Percentiles rank a stretch among this genome's conserved stretches.
These are phyloP conservation scores for Gadopsis bispinosus DNA, from an alignment of 2,797 vertebrate genomes.

Conservation along the genomic window DNA sequence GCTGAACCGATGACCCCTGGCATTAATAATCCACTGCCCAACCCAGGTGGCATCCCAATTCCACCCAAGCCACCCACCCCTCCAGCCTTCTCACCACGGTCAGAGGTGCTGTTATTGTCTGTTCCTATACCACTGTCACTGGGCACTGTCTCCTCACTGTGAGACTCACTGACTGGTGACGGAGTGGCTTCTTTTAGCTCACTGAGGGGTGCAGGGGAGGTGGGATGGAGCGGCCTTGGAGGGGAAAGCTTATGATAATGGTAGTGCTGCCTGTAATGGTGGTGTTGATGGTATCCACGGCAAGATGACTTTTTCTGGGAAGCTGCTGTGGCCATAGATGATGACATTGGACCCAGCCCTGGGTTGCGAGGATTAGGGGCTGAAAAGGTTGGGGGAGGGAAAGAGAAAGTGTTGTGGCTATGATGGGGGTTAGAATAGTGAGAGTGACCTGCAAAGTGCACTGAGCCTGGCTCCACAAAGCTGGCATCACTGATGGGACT, in stretches of 20 bases:
- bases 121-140: slow-evolving; percentile 98
- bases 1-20: slow-evolving; percentile 83
- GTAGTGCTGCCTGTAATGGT: slow-evolving; percentile 86
- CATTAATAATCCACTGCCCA: slow-evolving; percentile 84
- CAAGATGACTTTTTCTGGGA: slow-evolving; percentile 94
- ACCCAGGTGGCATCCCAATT: slow-evolving; percentile 77
- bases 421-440: slow-evolving; percentile 86
- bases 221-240: slow-evolving; percentile 92
- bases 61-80: slow-evolving; percentile 77
- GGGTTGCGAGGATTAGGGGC: slow-evolving; percentile 83
- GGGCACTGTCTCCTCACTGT: slow-evolving; percentile 96
- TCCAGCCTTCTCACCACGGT: slow-evolving; percentile 93
- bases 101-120: slow-evolving; percentile 98
- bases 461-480: slow-evolving; percentile 94
- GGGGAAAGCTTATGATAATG: slow-evolving; percentile 87
- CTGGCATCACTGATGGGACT: slow-evolving; percentile 96
- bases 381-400: slow-evolving; percentile 85
- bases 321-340: slow-evolving; percentile 77
- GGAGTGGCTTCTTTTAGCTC: slow-evolving; percentile 98
- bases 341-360: slow-evolving; percentile 60
- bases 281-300: slow-evolving; percentile 88
- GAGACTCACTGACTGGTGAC: slow-evolving; percentile 96
- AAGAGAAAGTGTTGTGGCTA: slow-evolving; percentile 86
- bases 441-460: slow-evolving; percentile 90
- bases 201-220: slow-evolving; percentile 94